These are phyloP conservation scores for Sceloporus tristichus DNA, from an alignment of 2,113 vertebrate genomes.

Conservation along the genomic window DNA sequence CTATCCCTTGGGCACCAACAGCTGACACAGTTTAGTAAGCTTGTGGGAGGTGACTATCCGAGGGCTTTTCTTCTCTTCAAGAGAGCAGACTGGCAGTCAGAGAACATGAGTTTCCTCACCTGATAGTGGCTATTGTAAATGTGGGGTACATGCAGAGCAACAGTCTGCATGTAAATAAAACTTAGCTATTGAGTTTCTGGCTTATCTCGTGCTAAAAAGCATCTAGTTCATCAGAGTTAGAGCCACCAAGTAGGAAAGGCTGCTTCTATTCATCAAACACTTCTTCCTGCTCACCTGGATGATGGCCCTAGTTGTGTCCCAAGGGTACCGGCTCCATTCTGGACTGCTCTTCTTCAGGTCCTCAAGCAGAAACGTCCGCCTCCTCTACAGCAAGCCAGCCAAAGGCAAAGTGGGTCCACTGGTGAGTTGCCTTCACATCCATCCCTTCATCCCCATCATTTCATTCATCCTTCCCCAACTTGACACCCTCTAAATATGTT, in stretches of 20 bases:
- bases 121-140: background rate
- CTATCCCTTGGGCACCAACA: constrained; percentile 16
- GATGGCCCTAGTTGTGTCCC: background rate
- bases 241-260: background rate
- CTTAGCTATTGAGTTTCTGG: background rate
- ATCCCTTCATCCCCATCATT: background rate
- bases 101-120: background rate
- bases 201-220: background rate
- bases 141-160: background rate
- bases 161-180: background rate
- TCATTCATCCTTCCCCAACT: background rate
- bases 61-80: background rate
- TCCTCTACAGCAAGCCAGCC: constrained; percentile 77
- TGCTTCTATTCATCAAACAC: background rate
- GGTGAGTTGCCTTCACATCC: constrained; percentile 72
- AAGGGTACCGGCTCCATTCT: background rate
- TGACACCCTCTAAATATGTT: background rate
- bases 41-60: background rate
- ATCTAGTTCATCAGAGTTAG: background rate
- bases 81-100: background rate
- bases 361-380: background rate
- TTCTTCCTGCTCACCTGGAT: background rate
- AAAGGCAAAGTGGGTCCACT: constrained; percentile 76
- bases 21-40: background rate
- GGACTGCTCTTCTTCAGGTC: background rate